Base-by-base conservation (phyloP, 2,797 vertebrate species). In the Mus spretus region DNA sequence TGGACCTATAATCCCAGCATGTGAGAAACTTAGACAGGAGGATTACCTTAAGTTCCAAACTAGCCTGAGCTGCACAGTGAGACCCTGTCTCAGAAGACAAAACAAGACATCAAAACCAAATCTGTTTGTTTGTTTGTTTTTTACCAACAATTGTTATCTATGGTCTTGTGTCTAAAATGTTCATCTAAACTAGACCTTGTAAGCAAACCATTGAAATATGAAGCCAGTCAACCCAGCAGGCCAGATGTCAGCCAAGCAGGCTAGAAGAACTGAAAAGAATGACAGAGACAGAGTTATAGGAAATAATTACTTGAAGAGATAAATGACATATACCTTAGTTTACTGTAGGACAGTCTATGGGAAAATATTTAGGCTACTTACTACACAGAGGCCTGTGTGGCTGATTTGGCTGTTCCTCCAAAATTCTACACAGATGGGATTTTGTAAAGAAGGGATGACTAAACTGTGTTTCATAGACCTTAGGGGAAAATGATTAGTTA, bases 401-500 rank as follows among this genome's bases (percentile, higher is more conserved):
- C 19, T 79, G 67, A 84, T 17, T 10, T 20, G 79, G 44, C 47
- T 90, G 14, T 47, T 93, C 14, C 37, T 96, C 72, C 28, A 19
- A 37, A 92, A 80, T 90, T 80, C 87, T 83, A 65, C 80, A 96
- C 74, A 72, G 89, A 86, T 90, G 94, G 63, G 31, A 61, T 91
- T 82, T 74, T 92, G 26, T 70, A 94, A 86, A 55, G n/a, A 75
- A 26, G 81, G 31, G 78, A 92, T 80, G 90, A 34, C 90, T 74
- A 70, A 70, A 70, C 19, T 59, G 57, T 86, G 55, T 85, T 57
- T 93, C 20, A 75, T 86, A 65, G 28, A 70, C 40, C 34, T 93
- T 61, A 89, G 53, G 59, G 77, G 92, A 11, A 97, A 95, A 96
- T 84, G 90, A 79, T 83, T 86, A 50, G 84, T 57, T 89, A 22